A percentile compares a stretch with the other conserved stretches of the same genome.
These are phyloP conservation scores for Dryoscopus gambensis DNA, from an alignment of 2,113 vertebrate species.

Conservation along the genomic window DNA sequence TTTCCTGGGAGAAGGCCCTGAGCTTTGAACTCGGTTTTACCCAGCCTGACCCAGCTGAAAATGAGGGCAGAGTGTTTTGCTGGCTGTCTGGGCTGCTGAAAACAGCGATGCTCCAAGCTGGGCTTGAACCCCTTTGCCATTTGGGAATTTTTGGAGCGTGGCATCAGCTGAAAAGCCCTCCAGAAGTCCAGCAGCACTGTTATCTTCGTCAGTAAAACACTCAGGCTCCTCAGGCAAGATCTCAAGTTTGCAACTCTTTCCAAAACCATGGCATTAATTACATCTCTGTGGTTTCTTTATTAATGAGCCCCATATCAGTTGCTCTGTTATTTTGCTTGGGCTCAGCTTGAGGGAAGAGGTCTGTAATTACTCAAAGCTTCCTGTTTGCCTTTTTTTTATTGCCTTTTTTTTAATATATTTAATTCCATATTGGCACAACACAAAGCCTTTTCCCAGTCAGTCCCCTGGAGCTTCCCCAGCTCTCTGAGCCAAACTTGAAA, in stretches of 20 bases:
- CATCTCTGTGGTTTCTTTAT: not conserved
- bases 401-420: no score
- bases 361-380: constrained; percentile 18
- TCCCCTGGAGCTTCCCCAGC: not conserved
- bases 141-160: not conserved
- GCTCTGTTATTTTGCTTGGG: not conserved
- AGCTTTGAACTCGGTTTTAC: not conserved
- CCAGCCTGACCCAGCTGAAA: not conserved
- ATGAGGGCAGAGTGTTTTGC: rapidly evolving
- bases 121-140: not conserved
- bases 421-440: not conserved
- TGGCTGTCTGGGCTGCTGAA: not conserved
- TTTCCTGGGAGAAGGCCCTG: not conserved
- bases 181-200: not conserved
- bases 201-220: not conserved
- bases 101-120: not conserved
- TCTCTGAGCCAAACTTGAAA: not conserved
- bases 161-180: not conserved
- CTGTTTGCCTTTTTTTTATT: not conserved
- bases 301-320: not conserved
- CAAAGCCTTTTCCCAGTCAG: constrained; percentile 2
- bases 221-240: not conserved
- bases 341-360: not conserved
- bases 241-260: not conserved
- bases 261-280: not conserved